These are phyloP conservation scores for Psix sp. DNA, from an alignment of 1,140 invertebrate genomes.

Conservation along the genomic window DNA sequence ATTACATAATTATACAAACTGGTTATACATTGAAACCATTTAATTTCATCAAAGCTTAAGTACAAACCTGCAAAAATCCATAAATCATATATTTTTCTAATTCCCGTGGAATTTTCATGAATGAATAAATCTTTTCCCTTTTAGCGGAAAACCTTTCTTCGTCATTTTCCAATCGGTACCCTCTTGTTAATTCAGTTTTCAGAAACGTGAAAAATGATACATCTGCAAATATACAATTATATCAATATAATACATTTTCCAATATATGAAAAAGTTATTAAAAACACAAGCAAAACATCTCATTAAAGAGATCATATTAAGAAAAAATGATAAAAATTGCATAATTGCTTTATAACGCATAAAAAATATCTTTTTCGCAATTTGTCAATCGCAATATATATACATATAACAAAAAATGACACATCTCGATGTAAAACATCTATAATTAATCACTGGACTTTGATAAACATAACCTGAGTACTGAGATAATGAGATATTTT, in stretches of 20 bases:
- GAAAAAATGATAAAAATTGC: too few relatives aligned
- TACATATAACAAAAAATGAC: slow-evolving; percentile 1
- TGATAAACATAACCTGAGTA: slow-evolving; percentile 23
- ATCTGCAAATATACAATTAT: slow-evolving; percentile 48
- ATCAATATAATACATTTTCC: slow-evolving; percentile 3
- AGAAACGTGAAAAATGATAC: slow-evolving; percentile 85
- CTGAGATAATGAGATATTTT: neutral
- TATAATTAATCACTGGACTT: slow-evolving; percentile 25
- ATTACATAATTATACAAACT: slow-evolving; percentile 10
- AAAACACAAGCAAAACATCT: too few relatives aligned
- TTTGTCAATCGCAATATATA: slow-evolving; percentile 2
- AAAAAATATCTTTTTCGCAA: slow-evolving; percentile 4
- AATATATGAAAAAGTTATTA: too few relatives aligned
- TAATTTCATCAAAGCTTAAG: too few relatives aligned
- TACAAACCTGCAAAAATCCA: slow-evolving; percentile 90
- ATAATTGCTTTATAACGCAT: neutral
- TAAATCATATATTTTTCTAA: slow-evolving; percentile 96
- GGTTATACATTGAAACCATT: too few relatives aligned
- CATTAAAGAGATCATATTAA: too few relatives aligned
- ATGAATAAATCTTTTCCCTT: slow-evolving; percentile 97
- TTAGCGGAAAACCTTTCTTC: slow-evolving; percentile 95
- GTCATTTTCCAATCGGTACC: slow-evolving; percentile 94
- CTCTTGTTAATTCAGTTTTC: slow-evolving; percentile 91
- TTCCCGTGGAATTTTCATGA: slow-evolving; percentile 96
- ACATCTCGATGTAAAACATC: slow-evolving; percentile 2